Base-by-base conservation (phyloP, 1,140 invertebrate genomes). In the Solen grandis region DNA sequence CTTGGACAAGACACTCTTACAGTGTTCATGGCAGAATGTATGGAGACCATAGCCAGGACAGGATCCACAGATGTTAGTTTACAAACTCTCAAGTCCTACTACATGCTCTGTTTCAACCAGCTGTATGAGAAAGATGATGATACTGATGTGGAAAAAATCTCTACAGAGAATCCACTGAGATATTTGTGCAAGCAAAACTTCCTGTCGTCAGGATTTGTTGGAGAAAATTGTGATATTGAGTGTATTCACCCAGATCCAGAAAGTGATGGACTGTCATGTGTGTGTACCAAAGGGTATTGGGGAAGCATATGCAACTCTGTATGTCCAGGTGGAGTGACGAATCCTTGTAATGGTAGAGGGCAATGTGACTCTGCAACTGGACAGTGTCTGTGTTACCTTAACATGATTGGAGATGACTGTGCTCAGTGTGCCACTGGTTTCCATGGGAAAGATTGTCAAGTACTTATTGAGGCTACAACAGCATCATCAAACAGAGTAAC, bases 251-350 rank as follows among this genome's bases (percentile, higher is more conserved):
- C 75, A 68, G 65, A 78, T 1, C 27, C 22, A 25, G n/a, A 33
- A 29, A 69, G 63, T 57, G 65, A 50, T 38, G 62, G 41, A 50
- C 25, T 54, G 73, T 74, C 38, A 16, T 72, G 55, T 55, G 55
- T n/a, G 5, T 87, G 86, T 78, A 33, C 66, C 33, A n/a, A 69
- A 25, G 86, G 86, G 14, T 87, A 84, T 70, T 87, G 84, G 84
- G 84, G 84, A 5, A 33, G 46, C n/a, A 41, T 68, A 27, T 87
- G 86, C 70, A 68, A 60, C n/a, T 19, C 55, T 52, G 35, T 65
- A 25, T 87, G 86, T 69, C 86, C 86, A 27, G 86, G 85, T 52
- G 81, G 83, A 25, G 72, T 69, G 8, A n/a, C 19, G 29, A 85
- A 81, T 46, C 74, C 85, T 14, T 87, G 86, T 38, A 78, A 55